A percentile compares a stretch with the other conserved stretches of the same genome.
phyloP scores from a whole-genome alignment of 2,888 invertebrate species.

The Gibbula magus region DNA sequence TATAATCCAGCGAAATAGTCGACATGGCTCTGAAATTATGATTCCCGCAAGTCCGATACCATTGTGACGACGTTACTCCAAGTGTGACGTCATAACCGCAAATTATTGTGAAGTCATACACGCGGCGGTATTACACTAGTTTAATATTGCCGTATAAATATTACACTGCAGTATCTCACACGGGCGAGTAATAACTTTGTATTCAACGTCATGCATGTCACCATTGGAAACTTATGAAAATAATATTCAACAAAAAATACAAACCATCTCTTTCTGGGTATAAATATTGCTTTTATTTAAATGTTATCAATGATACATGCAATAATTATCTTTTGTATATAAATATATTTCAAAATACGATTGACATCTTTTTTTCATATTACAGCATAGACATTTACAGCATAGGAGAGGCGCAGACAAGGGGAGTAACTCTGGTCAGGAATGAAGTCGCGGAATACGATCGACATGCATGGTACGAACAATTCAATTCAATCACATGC shows the following conservation, averaged over 20 bases:
- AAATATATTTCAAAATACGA: constrained; percentile 29
- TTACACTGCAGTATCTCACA: too few species aligned
- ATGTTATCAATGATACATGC: constrained; percentile 34
- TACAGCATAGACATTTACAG: constrained; percentile 7
- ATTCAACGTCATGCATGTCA: constrained; percentile 6
- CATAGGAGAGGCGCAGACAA: background rate
- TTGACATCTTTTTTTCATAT: background rate
- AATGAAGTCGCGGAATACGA: background rate
- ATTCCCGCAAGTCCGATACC: too few species aligned
- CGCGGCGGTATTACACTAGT: too few species aligned
- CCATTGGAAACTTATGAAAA: background rate
- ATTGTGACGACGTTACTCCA: too few species aligned
- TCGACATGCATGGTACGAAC: background rate
- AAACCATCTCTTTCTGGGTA: constrained; percentile 24
- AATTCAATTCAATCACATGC: too few species aligned
- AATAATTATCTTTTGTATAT: constrained; percentile 30
- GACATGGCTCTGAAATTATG: too few species aligned
- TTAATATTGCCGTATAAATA: too few species aligned
- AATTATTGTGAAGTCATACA: too few species aligned
- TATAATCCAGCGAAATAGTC: too few species aligned
- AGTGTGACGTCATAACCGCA: too few species aligned
- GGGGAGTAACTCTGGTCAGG: constrained; percentile 9
- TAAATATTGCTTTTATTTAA: constrained; percentile 39
- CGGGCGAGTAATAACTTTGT: too few species aligned
- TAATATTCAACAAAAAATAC: background rate